phyloP scores from a whole-genome alignment of 2,797 vertebrate species.

The Enteromius thamalakanensis region DNA sequence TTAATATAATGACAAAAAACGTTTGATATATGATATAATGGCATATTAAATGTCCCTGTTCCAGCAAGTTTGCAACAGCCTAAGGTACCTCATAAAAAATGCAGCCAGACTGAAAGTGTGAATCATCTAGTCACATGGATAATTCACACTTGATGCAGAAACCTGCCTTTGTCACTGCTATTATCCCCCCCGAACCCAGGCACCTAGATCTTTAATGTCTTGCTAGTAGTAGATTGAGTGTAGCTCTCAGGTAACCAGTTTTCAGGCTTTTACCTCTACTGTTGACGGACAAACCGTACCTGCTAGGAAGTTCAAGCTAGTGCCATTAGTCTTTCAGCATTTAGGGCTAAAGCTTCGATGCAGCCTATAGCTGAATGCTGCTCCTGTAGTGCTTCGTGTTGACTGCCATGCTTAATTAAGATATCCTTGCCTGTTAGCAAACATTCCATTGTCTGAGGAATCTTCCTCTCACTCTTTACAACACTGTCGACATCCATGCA shows the following conservation, averaged over 20 bases:
- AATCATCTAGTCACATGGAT: slow-evolving; percentile 40
- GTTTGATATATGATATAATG: slow-evolving; percentile 46
- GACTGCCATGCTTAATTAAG: slow-evolving; percentile 65
- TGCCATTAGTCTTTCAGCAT: slow-evolving; percentile 68
- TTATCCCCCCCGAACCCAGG: slow-evolving; percentile 30
- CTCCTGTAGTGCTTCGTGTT: slow-evolving; percentile 54
- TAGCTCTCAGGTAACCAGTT: slow-evolving; percentile 64
- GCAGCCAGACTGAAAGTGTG: slow-evolving; percentile 40
- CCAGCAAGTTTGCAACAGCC: slow-evolving; percentile 41
- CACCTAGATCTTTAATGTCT: slow-evolving; percentile 47
- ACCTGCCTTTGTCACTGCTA: slow-evolving; percentile 17
- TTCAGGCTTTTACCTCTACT: slow-evolving; percentile 64
- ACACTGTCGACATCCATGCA: slow-evolving; percentile 25
- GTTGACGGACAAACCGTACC: slow-evolving; percentile 67
- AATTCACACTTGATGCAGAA: slow-evolving; percentile 34
- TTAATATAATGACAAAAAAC: slow-evolving; percentile 24
- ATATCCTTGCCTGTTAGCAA: slow-evolving; percentile 61
- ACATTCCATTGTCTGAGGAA: slow-evolving; percentile 48
- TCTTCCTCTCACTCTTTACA: slow-evolving; percentile 43
- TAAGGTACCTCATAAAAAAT: slow-evolving; percentile 31
- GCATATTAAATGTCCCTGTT: slow-evolving; percentile 44
- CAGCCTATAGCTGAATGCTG: slow-evolving; percentile 51
- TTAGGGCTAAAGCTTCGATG: slow-evolving; percentile 49
- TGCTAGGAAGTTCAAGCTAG: slow-evolving; percentile 66
- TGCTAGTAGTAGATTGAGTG: slow-evolving; percentile 42